Base-by-base conservation (phyloP, 92 coral and sea anemone genomes). In the Epizoanthus rinbou region DNA sequence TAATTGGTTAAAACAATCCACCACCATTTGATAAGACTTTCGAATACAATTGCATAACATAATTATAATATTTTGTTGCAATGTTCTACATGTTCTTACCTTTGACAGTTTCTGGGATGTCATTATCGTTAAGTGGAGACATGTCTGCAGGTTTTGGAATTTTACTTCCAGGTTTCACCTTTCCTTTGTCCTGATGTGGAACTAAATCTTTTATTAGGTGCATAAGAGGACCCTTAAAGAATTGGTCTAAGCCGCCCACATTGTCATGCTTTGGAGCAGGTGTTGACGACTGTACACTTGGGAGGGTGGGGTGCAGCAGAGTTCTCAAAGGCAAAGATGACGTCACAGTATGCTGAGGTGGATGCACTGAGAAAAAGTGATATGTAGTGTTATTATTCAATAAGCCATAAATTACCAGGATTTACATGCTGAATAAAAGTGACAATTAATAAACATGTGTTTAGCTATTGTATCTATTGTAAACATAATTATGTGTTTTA, bases 201-300 rank as follows among this genome's bases (percentile, higher is more conserved):
- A 78, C 45, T 37, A 78, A 59, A 6, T 35, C 69, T 78, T 78
- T 60, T 60, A 78, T 78, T 78, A 78, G 22, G 15, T 78, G 65
- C 82, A 78, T 78, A n/a, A 78, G 47, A 10, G 82, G 62, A 25
- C 82, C 82, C 56, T 78, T 78, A 24, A 78, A 62, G 22, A 78
- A 39, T 35, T 78, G 10, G 43, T 78, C 58, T 37, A 78, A 56
- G 35, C 82, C 70, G 7, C 70, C 82, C 6, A 69, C 71, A 0
- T 62, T 59, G 62, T 43, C 64, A 41, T 78, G 57, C 41, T 78
- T 78, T 43, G 64, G 31, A 13, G 52, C 56, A 39, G 82, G 64
- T n/a, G 24, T 37, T 60, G 82, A 59, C 8, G 82, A 60, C 70
- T 78, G 43, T 39, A 6, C 82, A 43, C 14, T 39, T 78, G 70